Percentiles rank a stretch among this genome's conserved stretches.
Conservation (phyloP, 1,140 invertebrate species). For the Stegodyphus mimosarum region DNA sequence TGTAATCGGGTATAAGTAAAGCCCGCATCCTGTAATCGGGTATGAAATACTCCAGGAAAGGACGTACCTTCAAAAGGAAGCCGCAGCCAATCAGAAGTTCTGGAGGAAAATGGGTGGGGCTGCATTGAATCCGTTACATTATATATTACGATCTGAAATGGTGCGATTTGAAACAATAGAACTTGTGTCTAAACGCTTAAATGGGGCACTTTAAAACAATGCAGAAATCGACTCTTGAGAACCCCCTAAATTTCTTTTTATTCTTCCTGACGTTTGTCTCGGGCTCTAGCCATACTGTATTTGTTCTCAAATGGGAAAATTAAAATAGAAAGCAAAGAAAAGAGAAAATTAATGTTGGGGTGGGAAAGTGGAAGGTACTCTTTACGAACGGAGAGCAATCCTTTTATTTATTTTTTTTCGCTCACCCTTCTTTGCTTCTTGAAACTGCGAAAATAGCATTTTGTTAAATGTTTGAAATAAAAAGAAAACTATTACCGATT, state of each 20-base stretch:
- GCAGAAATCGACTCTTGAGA: slow-evolving; percentile 12
- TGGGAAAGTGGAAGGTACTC: not conserved
- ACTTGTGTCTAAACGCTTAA: slow-evolving; percentile 42
- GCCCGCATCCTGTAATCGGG: no score
- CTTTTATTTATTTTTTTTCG: not conserved
- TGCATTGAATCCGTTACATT: slow-evolving; percentile 16
- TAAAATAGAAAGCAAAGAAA: slow-evolving; percentile 21
- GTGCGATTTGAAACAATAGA: slow-evolving; percentile 52
- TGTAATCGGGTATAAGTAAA: no score
- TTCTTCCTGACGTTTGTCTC: slow-evolving; percentile 38
- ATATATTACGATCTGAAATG: slow-evolving; percentile 22
- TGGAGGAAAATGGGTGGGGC: slow-evolving; percentile 28
- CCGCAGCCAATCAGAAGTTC: slow-evolving; percentile 50
- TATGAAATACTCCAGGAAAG: not conserved
- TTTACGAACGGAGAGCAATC: slow-evolving; percentile 8
- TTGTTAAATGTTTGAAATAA: slow-evolving; percentile 48
- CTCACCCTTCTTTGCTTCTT: not conserved
- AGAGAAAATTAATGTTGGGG: slow-evolving; percentile 35
- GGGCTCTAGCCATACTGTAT: slow-evolving; percentile 41
- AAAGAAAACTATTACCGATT: slow-evolving; percentile 49
- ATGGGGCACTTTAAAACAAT: slow-evolving; percentile 50
- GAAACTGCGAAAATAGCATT: slow-evolving; percentile 44
- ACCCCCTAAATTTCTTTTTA: slow-evolving; percentile 18
- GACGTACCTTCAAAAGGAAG: slow-evolving; percentile 37
- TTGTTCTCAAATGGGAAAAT: slow-evolving; percentile 39